These are phyloP conservation scores for Ia io DNA, from an alignment of 2,113 vertebrate species.

Conservation along the genomic window DNA sequence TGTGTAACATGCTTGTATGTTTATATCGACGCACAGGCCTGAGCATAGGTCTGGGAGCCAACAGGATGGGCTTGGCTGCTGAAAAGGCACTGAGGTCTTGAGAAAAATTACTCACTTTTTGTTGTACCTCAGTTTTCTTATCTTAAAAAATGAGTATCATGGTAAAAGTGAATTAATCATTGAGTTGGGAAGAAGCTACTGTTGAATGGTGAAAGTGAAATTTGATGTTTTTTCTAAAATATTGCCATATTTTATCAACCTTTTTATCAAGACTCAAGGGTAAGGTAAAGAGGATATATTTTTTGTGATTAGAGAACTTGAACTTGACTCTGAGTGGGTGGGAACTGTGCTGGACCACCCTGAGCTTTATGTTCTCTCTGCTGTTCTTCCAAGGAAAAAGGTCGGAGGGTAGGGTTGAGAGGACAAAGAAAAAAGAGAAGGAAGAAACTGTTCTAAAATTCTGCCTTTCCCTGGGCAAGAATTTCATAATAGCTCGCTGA, in stretches of 20 bases:
- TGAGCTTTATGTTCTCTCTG: neutral
- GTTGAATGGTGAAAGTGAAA: neutral
- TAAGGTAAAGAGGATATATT: neutral
- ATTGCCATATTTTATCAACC: neutral
- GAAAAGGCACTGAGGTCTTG: neutral
- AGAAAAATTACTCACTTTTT: neutral
- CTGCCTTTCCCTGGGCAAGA: neutral
- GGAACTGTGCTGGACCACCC: neutral
- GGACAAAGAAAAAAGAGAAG: neutral
- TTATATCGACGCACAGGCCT: neutral
- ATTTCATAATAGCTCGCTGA: neutral
- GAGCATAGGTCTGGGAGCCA: neutral
- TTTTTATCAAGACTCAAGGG: neutral
- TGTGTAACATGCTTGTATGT: neutral
- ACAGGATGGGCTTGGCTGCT: neutral
- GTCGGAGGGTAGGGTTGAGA: neutral
- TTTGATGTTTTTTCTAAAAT: neutral
- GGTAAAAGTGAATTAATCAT: neutral
- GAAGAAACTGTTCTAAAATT: neutral
- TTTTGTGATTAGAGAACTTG: neutral
- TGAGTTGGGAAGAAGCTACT: neutral
- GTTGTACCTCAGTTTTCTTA: neutral
- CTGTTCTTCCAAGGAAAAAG: neutral
- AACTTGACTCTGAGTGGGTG: neutral
- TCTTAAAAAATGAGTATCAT: neutral